Evolutionary conservation across 1,140 invertebrate species (phyloP), one percentile per base, ranked within the genome.

Genomic region (Leptinotarsa undecemlineata): DNA sequence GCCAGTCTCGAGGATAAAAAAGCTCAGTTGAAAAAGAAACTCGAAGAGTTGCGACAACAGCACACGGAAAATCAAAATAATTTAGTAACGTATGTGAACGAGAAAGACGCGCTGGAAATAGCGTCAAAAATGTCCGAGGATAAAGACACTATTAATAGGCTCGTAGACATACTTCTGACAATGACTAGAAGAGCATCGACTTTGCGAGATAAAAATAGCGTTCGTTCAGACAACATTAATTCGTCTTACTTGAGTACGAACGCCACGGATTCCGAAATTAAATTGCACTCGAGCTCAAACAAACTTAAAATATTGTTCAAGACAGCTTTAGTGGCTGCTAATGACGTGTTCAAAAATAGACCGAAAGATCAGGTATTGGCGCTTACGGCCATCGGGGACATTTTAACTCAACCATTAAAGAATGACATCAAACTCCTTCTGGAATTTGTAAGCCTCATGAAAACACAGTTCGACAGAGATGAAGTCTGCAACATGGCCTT

Each of bases 321-420:
- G 74, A 82, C 81, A 8, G 80, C 83, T 11, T 71, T 83, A 42
- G 82, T 82, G 6, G 82, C 81, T 20, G 84, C 84, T 4, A 83
- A 84, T 67, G 82, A 84, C 60, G 82, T 84, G 8, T 84, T 82
- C 69, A 84, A 84, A 76, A 81, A 80, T 21, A 72, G 83, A 47
- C 84, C 84, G 3, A 81, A 82, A 73, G 84, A 85, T 68, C 82
- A 85, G 66, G 51, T 81, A 11, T 74, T 84, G 11, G 84, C 82
- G 23, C 60, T 85, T 11, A 71, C 82, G 23, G 78, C 80, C 3
- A 74, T 85, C 5, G 81, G 81, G 4, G 79, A 80, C 13, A 80
- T 85, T 17, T 48, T 84, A 23, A 68, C 68, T 17, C 79, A 83
- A 57, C 68, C 73, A 15, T 64, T 82, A 19, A 80, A 77, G 68